Conservation (phyloP, 1,140 invertebrate genomes). For the Akabosia matsudoensis region DNA sequence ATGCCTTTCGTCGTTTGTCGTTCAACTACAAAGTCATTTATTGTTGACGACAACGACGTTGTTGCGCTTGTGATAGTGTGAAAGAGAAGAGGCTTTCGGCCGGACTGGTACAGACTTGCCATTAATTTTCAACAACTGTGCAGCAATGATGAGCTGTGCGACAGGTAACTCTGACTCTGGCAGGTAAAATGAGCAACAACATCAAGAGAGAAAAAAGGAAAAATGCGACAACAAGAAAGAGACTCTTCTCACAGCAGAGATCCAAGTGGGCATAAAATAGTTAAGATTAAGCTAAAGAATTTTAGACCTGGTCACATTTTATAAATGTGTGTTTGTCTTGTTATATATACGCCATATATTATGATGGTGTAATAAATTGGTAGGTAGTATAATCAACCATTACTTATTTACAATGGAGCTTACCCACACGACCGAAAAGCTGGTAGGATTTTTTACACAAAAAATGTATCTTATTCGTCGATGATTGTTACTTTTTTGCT, state of each 20-base stretch:
- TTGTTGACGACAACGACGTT: no score
- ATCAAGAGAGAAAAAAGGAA: no score
- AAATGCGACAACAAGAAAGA: no score
- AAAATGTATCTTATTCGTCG: no score
- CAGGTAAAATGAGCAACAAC: no score
- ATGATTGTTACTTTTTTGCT: background rate
- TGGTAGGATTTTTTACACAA: background rate
- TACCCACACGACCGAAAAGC: no score
- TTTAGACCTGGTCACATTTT: no score
- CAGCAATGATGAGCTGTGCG: background rate
- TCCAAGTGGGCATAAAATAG: background rate
- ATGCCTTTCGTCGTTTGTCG: no score
- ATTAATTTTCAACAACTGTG: constrained; percentile 13
- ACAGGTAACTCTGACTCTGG: background rate
- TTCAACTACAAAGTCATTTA: no score
- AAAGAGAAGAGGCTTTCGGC: background rate
- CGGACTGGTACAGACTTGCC: background rate
- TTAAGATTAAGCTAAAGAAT: background rate
- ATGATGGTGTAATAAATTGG: background rate
- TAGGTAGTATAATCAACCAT: background rate
- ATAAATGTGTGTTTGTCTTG: background rate
- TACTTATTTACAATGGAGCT: background rate
- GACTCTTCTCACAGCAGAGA: background rate
- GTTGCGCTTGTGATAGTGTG: background rate
- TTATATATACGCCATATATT: background rate